A percentile compares a stretch with the other conserved stretches of the same genome.
These are phyloP conservation scores for Drosophila aff. DNA, from an alignment of 1,140 invertebrate species.

Conservation along the genomic window DNA sequence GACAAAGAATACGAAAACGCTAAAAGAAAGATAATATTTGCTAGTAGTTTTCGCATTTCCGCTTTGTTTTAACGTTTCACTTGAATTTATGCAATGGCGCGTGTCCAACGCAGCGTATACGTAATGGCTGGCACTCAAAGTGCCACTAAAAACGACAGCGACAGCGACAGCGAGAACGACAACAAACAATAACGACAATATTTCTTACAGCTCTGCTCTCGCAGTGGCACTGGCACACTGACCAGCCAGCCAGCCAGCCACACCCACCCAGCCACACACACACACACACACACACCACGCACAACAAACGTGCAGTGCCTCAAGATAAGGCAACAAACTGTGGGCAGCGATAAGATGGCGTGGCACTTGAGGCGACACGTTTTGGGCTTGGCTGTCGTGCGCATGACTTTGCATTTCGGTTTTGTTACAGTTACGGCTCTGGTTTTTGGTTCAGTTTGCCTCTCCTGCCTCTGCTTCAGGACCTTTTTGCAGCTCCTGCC, in stretches of 20 bases:
- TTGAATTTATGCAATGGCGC: constrained; percentile 82
- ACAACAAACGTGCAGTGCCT: constrained; percentile 63
- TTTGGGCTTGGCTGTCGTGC: constrained; percentile 74
- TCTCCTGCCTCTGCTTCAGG: neutral
- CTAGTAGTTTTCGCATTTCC: constrained; percentile 77
- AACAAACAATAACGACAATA: constrained; percentile 77
- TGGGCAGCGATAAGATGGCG: constrained; percentile 77
- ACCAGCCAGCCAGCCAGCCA: constrained; percentile 54
- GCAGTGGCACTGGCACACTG: constrained; percentile 30
- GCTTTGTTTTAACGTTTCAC: constrained; percentile 82
- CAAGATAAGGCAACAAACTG: constrained; percentile 79
- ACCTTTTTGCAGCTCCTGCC: constrained; percentile 10
- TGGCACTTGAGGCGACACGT: constrained; percentile 78
- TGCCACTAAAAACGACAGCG: constrained; percentile 70
- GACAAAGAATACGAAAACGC: constrained; percentile 49
- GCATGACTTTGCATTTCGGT: constrained; percentile 74
- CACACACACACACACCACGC: constrained; percentile 15
- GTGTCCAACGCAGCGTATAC: constrained; percentile 81
- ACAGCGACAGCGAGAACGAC: constrained; percentile 51
- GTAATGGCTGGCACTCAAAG: constrained; percentile 77
- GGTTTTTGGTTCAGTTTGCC: constrained; percentile 13
- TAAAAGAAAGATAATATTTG: constrained; percentile 73
- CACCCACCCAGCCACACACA: constrained; percentile 44
- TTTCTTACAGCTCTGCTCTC: constrained; percentile 70
- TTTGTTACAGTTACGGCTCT: constrained; percentile 38